phyloP scores from a whole-genome alignment of 2,797 vertebrate species.

The Nyctalus aviator region DNA sequence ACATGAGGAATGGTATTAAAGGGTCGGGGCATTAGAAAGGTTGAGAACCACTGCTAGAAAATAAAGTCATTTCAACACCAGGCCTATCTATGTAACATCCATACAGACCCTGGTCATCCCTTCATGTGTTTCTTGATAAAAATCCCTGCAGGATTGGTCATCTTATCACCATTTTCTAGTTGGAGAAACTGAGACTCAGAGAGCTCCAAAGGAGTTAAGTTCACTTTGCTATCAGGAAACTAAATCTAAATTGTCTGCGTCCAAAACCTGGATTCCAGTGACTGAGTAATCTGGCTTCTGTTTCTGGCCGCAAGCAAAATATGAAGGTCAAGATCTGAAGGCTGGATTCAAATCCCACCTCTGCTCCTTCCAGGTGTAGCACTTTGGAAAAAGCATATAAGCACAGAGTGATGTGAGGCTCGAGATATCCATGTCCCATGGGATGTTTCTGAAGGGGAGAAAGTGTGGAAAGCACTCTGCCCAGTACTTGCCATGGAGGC shows the following conservation, averaged over 20 bases:
- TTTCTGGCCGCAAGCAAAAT: neutral
- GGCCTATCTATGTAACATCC: neutral
- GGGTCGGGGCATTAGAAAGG: no score
- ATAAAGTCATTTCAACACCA: neutral
- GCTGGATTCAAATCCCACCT: neutral
- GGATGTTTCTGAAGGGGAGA: neutral
- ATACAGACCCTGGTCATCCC: neutral
- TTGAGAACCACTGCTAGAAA: neutral
- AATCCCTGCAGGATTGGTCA: neutral
- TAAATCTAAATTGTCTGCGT: neutral
- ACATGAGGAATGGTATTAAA: no score
- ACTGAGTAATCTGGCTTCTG: neutral
- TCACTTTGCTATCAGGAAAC: neutral
- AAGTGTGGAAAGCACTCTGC: neutral
- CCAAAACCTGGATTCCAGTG: neutral
- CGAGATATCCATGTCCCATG: neutral
- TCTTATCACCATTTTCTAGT: neutral
- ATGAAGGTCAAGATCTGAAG: neutral
- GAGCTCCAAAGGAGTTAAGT: neutral
- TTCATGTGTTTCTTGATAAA: slow-evolving; percentile 14
- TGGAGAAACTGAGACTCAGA: neutral
- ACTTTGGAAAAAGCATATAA: neutral
- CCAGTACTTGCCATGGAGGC: neutral
- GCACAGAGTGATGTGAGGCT: neutral
- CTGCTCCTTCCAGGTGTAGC: neutral